Evolutionary conservation across 2,888 invertebrate genomes (phyloP), one percentile per base, ranked within the genome.

Genomic region (Amiota minor): DNA sequence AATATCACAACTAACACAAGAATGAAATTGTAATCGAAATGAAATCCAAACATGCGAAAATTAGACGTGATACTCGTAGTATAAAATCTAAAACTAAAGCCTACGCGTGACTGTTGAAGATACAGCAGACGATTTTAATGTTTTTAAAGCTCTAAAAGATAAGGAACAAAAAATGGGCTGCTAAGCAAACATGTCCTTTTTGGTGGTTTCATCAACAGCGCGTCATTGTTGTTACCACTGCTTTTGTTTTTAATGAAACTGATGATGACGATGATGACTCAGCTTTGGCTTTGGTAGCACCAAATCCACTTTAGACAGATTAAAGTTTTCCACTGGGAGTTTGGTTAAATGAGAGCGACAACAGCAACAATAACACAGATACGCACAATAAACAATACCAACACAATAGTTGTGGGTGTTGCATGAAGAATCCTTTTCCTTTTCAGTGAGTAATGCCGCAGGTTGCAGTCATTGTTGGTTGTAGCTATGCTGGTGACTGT

Each of bases 241-340:
- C 35, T 35, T 35, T 35, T 35, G 35, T 35, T 35, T 35, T 35
- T 35, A 35, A 35, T 35, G 35, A 35, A 35, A 8, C 35, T 35
- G 2, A 8, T 35, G 35, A 53, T 9, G 12, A 2, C 4, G 50
- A 53, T n/a, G 53, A n/a, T 53, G 45, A 62, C 16, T 45, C 18
- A 20, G 68, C 68, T 14, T 9, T 50, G 50, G 23, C 14, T 55
- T 50, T 61, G 56, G 45, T 23, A 23, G 9, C 12, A 65, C n/a
- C n/a, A 70, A 74, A 72, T 74, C 50, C 70, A 70, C 53, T 74
- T 70, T 70, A 49, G 70, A 18, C 49, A 59, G 72, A 65, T 74
- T 74, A 72, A 74, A 72, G 62, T 72, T 16, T 45, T 61, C 74
- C 67, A 70, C 18, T 45, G 74, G 67, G 74, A 70, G 61, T 50